A percentile compares a stretch with the other conserved stretches of the same genome.
These are phyloP conservation scores for Himalopsyche kuldschensis DNA, from an alignment of 2,888 invertebrate genomes.

Conservation along the genomic window DNA sequence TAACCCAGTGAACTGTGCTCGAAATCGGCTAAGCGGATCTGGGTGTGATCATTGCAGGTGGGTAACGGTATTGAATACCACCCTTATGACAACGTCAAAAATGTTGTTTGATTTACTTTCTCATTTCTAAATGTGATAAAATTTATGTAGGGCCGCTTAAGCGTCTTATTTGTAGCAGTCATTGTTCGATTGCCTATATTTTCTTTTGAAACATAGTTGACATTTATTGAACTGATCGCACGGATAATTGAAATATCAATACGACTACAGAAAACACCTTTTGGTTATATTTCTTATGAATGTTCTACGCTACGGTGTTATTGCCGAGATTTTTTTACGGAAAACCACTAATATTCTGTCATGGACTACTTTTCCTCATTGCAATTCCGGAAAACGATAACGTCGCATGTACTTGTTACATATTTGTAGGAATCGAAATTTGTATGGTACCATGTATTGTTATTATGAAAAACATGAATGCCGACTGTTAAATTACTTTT, in stretches of 20 bases:
- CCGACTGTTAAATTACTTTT: no score
- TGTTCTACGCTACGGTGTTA: not conserved
- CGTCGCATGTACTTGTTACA: no score
- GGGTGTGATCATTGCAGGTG: constrained; percentile 33
- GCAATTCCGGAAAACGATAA: not conserved
- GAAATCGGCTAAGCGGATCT: constrained; percentile 21
- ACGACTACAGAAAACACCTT: not conserved
- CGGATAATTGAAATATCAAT: not conserved
- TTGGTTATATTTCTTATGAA: not conserved
- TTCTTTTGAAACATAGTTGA: not conserved
- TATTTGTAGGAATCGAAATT: no score
- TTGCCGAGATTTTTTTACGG: not conserved
- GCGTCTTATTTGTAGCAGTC: not conserved
- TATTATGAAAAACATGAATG: no score
- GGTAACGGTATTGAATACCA: constrained; percentile 30
- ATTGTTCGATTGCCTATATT: not conserved
- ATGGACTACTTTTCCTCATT: not conserved
- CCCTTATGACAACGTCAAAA: constrained; percentile 33
- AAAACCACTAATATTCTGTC: not conserved
- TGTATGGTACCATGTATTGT: no score
- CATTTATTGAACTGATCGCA: not conserved
- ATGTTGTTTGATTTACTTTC: constrained; percentile 6
- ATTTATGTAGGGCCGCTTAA: not conserved
- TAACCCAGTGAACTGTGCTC: constrained; percentile 15
- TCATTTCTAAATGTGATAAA: not conserved